Conservation (phyloP, 2,888 invertebrate genomes). For the Schizotus pectinicornis region DNA sequence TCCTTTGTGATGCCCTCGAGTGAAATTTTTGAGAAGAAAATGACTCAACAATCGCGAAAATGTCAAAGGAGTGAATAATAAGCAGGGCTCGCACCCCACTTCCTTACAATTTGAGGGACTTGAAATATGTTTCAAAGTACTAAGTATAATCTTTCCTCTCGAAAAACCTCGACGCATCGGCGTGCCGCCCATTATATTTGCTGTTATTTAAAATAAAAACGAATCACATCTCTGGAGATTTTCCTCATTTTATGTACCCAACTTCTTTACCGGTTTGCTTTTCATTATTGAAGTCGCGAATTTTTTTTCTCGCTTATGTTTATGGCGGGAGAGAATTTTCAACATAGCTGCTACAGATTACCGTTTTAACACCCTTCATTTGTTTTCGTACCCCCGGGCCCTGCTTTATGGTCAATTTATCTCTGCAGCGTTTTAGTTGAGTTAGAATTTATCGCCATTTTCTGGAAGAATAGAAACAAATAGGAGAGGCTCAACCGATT, state of each 20-base stretch:
- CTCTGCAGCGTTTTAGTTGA: conserved; percentile 5
- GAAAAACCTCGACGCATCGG: conserved; percentile 1
- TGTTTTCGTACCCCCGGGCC: conserved; percentile 7
- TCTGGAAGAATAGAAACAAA: conserved; percentile 12
- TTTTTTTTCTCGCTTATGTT: conserved; percentile 15
- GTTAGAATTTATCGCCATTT: conserved; percentile 11
- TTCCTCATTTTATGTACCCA: not conserved
- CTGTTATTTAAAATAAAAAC: not conserved
- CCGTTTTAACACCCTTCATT: conserved; percentile 3
- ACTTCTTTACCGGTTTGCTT: too few relatives aligned
- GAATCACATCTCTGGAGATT: conserved; percentile 1
- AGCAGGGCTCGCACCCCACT: not conserved
- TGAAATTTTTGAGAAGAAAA: not conserved
- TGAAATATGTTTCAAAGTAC: conserved; percentile 12
- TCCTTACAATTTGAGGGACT: conserved; percentile 7
- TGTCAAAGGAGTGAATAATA: conserved; percentile 6
- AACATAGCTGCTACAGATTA: conserved; percentile 3
- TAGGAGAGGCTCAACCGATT: not conserved
- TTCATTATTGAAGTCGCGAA: not conserved
- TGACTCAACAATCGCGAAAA: conserved; percentile 1
- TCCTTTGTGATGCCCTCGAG: too few relatives aligned
- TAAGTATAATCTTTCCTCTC: conserved; percentile 4
- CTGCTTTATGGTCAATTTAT: conserved; percentile 15
- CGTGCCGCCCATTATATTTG: conserved; percentile 1
- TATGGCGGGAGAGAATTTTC: conserved; percentile 5